A percentile compares a stretch with the other conserved stretches of the same genome.
phyloP scores from a whole-genome alignment of 2,888 invertebrate species.

The Ophraella communa region DNA sequence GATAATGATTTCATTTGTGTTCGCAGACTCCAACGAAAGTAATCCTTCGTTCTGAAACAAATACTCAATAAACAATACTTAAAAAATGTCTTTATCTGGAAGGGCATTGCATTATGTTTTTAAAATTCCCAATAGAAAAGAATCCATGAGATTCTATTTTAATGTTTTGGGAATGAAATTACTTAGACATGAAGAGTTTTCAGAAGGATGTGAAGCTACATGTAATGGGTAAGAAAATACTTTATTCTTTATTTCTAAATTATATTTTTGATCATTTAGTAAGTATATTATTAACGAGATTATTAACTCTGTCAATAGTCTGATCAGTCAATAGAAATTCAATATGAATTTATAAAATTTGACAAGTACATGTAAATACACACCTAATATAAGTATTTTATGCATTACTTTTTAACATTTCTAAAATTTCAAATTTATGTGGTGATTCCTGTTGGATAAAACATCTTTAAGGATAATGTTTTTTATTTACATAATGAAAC shows the following conservation, averaged over 20 bases:
- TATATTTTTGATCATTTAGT: too few species aligned
- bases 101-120: slow-evolving; percentile 96
- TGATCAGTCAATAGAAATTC: too few species aligned
- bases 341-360: too few species aligned
- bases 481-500: too few species aligned
- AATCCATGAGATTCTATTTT: slow-evolving; percentile 86
- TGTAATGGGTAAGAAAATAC: slow-evolving; percentile 85
- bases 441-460: too few species aligned
- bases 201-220: slow-evolving; percentile 94
- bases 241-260: not conserved
- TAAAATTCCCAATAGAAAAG: slow-evolving; percentile 89
- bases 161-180: slow-evolving; percentile 96
- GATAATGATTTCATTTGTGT: not conserved
- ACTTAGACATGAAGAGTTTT: slow-evolving; percentile 95
- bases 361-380: too few species aligned
- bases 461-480: too few species aligned
- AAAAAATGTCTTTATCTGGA: slow-evolving; percentile 58
- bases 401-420: too few species aligned
- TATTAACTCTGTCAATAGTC: too few species aligned
- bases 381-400: too few species aligned
- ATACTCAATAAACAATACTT: not conserved
- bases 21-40: not conserved
- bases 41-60: not conserved
- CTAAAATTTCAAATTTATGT: too few species aligned
- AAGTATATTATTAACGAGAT: too few species aligned